Base-by-base conservation (phyloP, 2,888 invertebrate species). In the Hirtodrosophila trivittata region DNA sequence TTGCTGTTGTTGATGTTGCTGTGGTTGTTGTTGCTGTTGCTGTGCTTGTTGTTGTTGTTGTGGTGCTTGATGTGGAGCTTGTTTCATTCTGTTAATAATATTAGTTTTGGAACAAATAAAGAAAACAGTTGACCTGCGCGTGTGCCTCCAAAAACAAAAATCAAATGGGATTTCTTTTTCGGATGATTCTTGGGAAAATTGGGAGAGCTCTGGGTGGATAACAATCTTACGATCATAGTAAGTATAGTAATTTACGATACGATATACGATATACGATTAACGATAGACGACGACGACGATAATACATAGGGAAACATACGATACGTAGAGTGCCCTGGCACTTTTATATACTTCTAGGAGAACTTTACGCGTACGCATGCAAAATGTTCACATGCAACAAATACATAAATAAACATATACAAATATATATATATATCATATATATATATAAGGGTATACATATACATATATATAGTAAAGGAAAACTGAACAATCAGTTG, bases 21-120 rank as follows among this genome's bases (percentile, higher is more conserved):
- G 74, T 58, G 28, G 68, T 60, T 64, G 70, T 16, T 67, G 67
- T 54, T 47, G 64, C 56, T 49, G 74, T 58, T 32, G 68, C 62
- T 64, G 70, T 16, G 66, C 66, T 26, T 59, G 71, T 52, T 51
- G 67, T 65, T 90, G 57, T 32, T 57, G 71, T 57, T 37, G 65
- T 66, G 57, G 68, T 68, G 63, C 72, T 62, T 69, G 86, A 41
- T 56, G 77, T 76, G 77, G 73, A 67, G 83, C 87, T 75, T 85
- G 87, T 87, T 77, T 89, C 89, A 81, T 85, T 89, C 90, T 89
- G 90, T 89, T 89, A 89, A 89, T 89, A 87, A 88, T 88, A 88
- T 88, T 85, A 85, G 88, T 87, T 88, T 73, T 70, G 81, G 84
- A 84, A 83, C 86, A 80, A 87, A 88, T 86, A 86, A 81, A 81